Base-by-base conservation (phyloP, 1,140 invertebrate species). In the Drosophila orosa region DNA sequence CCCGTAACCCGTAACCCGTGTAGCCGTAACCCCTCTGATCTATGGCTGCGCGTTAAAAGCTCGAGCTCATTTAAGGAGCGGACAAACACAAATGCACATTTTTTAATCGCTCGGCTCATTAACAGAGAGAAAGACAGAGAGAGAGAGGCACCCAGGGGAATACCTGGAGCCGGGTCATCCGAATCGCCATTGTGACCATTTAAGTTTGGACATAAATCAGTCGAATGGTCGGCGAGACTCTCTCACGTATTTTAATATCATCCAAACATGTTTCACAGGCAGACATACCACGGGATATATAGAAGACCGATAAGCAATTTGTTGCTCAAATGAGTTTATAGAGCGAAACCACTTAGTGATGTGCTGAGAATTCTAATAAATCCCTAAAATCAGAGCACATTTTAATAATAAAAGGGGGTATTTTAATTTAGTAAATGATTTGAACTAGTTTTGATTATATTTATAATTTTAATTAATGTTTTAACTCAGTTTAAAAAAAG, bases 21-120 rank as follows among this genome's bases (percentile, higher is more conserved):
- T 12, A 15, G 25, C 10, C 47, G 6, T 50, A 50, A 31, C 48
- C 29, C 50, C 33, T 35, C 35, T 25, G 39, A 55, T 56, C 59
- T 60, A 67, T 60, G 33, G 83, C 72, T 69, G 62, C 75, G 83
- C 83, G 83, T 83, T 86, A 74, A 86, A 86, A 86, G 83, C 83
- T 85, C 83, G 79, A 81, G 74, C 78, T 89, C 87, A 85, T 89
- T 91, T 89, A 91, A 91, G 78, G 80, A 91, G 87, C 75, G 68
- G 89, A 90, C 87, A 90, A 85, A 89, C 87, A 90, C 84, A 90
- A 90, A 90, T 90, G 89, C 83, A 90, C 75, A 85, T 80, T 80
- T 90, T 87, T 90, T 90, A 90, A 90, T 90, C 87, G 90, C 72
- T 83, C 72, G 74, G 78, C 83, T 86, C 87, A 90, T 90, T 90